Percentiles rank a stretch among this genome's conserved stretches.
These are phyloP conservation scores for Luidia sarsii DNA, from an alignment of 53 echinoderm and acorn worm species.

Conservation along the genomic window DNA sequence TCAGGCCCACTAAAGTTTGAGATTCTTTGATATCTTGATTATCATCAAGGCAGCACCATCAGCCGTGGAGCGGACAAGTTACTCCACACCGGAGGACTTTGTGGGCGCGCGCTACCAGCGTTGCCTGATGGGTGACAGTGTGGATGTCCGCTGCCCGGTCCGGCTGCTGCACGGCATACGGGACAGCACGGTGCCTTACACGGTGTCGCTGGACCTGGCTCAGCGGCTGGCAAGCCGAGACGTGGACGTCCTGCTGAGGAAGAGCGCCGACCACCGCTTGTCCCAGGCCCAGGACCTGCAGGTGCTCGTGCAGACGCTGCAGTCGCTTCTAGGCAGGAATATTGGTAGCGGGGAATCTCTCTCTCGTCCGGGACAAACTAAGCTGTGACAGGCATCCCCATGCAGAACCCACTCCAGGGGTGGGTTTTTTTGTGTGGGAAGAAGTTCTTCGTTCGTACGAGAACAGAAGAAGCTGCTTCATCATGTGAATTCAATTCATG, in stretches of 20 bases:
- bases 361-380: no score
- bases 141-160: conserved; percentile 58
- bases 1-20: no score
- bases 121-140: conserved; percentile 34
- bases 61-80: neutral
- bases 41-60: no score
- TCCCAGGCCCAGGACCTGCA: conserved; percentile 62
- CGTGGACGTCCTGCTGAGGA: conserved; percentile 71
- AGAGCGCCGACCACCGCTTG: conserved; percentile 69
- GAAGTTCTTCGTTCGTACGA: no score
- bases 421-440: no score
- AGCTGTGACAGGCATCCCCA: no score
- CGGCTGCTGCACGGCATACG: conserved; percentile 80
- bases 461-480: no score
- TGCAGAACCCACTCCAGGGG: no score
- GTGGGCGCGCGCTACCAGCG: conserved; percentile 54
- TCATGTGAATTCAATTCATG: no score
- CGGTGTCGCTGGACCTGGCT: conserved; percentile 60
- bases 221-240: conserved; percentile 62
- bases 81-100: conserved; percentile 57
- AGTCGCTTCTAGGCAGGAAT: no score
- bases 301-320: conserved; percentile 26
- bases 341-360: no score
- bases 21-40: no score
- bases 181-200: conserved; percentile 66